phyloP scores from a whole-genome alignment of 1,140 invertebrate genomes.

The Drosophila nannoptera region DNA sequence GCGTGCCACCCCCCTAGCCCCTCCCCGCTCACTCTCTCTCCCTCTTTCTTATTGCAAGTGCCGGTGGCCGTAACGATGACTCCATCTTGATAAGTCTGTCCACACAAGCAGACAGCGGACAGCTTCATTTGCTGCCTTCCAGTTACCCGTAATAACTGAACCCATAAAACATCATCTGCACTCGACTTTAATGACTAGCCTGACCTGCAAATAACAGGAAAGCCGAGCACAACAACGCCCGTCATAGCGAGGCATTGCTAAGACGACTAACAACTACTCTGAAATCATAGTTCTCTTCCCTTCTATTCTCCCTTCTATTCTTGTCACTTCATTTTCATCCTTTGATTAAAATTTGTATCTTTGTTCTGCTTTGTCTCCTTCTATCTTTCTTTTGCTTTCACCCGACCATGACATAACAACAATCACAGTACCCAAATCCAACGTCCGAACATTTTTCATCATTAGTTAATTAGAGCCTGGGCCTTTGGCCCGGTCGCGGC shows the following conservation, averaged over 20 bases:
- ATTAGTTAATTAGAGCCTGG: conserved; percentile 68
- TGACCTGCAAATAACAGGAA: conserved; percentile 29
- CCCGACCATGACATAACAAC: conserved; percentile 1
- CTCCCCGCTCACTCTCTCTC: background rate
- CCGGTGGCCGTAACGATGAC: conserved; percentile 6
- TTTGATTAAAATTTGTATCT: too few species aligned
- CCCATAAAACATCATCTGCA: conserved; percentile 56
- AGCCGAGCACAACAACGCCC: background rate
- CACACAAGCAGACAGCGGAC: conserved; percentile 24
- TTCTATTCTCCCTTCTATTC: background rate
- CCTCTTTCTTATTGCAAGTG: background rate
- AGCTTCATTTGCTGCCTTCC: conserved; percentile 53
- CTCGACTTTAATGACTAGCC: conserved; percentile 49
- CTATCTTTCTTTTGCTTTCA: background rate
- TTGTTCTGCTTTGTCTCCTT: background rate
- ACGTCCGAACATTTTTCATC: conserved; percentile 53
- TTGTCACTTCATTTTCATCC: background rate
- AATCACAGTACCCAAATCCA: conserved; percentile 18
- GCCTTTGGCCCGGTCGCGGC: background rate
- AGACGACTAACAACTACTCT: conserved; percentile 1
- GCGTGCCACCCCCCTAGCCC: too few species aligned
- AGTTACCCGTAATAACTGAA: conserved; percentile 2
- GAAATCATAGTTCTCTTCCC: background rate
- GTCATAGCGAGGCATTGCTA: background rate
- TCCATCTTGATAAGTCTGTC: conserved; percentile 35